phyloP scores from a whole-genome alignment of 2,113 vertebrate genomes.

The Erythrolamprus reginae region DNA sequence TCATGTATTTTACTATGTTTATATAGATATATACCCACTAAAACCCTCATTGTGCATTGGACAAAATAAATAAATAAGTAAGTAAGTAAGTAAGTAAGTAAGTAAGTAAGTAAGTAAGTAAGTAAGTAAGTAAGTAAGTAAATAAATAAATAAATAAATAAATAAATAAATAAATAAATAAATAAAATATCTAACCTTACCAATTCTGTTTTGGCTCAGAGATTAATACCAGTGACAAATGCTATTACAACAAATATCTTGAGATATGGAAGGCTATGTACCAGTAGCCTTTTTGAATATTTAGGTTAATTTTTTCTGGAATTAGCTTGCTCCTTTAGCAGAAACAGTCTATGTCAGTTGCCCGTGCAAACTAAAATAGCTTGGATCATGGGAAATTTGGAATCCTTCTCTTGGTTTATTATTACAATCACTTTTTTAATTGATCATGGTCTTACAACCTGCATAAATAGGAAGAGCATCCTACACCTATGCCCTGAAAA shows the following conservation, averaged over 20 bases:
- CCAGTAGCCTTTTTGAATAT: not conserved
- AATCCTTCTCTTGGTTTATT: not conserved
- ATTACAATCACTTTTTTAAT: not conserved
- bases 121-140: too few species aligned
- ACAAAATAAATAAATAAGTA: too few species aligned
- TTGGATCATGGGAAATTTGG: fast-evolving
- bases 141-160: too few species aligned
- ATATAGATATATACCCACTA: too few species aligned
- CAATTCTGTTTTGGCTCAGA: not conserved
- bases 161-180: too few species aligned
- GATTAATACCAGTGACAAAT: not conserved
- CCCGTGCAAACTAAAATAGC: not conserved
- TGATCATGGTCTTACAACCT: not conserved
- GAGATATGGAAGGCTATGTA: not conserved
- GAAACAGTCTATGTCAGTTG: not conserved
- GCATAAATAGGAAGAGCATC: not conserved
- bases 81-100: too few species aligned
- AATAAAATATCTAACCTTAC: not conserved
- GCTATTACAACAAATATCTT: not conserved
- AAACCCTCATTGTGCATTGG: too few species aligned
- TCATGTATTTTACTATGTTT: too few species aligned
- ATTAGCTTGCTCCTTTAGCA: not conserved
- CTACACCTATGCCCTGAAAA: slow-evolving; percentile 17
- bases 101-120: too few species aligned
- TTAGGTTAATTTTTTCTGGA: not conserved